These are phyloP conservation scores for Abrostola tripartita DNA, from an alignment of 2,888 invertebrate species.

Conservation along the genomic window DNA sequence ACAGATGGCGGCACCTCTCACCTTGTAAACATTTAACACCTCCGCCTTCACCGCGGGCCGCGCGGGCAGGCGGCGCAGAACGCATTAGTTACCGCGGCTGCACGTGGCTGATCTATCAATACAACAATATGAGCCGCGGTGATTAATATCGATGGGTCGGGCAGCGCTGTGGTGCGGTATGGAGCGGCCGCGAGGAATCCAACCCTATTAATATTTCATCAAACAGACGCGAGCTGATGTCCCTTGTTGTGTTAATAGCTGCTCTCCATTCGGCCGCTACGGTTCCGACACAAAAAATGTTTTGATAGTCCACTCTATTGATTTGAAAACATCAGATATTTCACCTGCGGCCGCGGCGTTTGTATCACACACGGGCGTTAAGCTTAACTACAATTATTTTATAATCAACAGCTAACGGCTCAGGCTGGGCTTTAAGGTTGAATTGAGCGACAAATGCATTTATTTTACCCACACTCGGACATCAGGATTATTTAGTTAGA, in stretches of 20 bases:
- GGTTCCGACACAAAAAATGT: constrained; percentile 62
- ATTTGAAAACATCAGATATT: constrained; percentile 67
- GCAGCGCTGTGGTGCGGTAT: constrained; percentile 40
- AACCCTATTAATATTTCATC: constrained; percentile 83
- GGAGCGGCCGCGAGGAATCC: constrained; percentile 68
- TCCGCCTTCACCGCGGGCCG: constrained; percentile 39
- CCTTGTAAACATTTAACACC: constrained; percentile 81
- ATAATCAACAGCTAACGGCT: not conserved
- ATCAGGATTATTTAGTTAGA: not conserved
- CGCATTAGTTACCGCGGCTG: constrained; percentile 57
- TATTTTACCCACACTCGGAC: no score
- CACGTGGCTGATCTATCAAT: constrained; percentile 51
- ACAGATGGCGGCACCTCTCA: constrained; percentile 72
- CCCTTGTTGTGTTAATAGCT: constrained; percentile 68
- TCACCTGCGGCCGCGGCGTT: constrained; percentile 39
- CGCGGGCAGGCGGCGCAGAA: constrained; percentile 41
- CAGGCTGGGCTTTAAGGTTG: no score
- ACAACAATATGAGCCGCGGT: constrained; percentile 68
- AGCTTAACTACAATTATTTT: not conserved
- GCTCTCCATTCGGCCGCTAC: constrained; percentile 56
- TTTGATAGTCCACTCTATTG: constrained; percentile 64
- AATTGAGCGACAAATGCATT: no score
- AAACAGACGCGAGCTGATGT: constrained; percentile 69
- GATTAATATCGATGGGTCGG: constrained; percentile 73
- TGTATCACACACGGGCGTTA: not conserved